Evolutionary conservation across 2,113 vertebrate species (phyloP).

Genomic region (Callipepla californica): DNA sequence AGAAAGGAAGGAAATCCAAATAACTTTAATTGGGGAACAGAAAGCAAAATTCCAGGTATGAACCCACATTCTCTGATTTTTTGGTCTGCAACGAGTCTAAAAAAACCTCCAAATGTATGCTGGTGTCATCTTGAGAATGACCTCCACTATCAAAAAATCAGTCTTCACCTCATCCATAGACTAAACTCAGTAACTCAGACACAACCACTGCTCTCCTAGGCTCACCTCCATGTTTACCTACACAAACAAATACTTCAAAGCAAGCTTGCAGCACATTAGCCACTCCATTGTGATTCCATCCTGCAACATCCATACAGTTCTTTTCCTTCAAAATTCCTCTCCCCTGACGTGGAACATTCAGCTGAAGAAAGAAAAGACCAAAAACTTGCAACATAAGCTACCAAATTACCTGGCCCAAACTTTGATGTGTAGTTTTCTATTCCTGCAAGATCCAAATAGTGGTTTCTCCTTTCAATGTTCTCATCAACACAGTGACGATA

Average conservation of each 20-base stretch:
- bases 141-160: conserved; percentile 17
- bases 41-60: conserved; percentile 11
- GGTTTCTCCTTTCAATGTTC: conserved; percentile 99
- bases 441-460: conserved; percentile 98
- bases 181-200: conserved; percentile 9
- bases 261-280: neutral
- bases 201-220: conserved; percentile 40
- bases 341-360: neutral
- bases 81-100: neutral
- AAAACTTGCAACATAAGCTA: neutral
- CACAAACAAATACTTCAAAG: conserved; percentile 51
- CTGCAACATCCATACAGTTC: neutral
- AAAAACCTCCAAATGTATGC: neutral
- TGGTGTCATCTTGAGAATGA: neutral
- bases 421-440: conserved; percentile 98
- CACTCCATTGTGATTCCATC: neutral
- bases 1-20: conserved; percentile 3
- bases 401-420: conserved; percentile 89
- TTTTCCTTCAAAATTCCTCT: neutral
- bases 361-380: neutral
- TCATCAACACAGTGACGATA: conserved; percentile 95
- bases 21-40: neutral
- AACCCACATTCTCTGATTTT: neutral
- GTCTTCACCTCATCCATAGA: neutral
- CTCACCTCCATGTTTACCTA: conserved; percentile 36